These are phyloP conservation scores for Cossypha dichroa DNA, from an alignment of 2,797 vertebrate species.

Conservation along the genomic window DNA sequence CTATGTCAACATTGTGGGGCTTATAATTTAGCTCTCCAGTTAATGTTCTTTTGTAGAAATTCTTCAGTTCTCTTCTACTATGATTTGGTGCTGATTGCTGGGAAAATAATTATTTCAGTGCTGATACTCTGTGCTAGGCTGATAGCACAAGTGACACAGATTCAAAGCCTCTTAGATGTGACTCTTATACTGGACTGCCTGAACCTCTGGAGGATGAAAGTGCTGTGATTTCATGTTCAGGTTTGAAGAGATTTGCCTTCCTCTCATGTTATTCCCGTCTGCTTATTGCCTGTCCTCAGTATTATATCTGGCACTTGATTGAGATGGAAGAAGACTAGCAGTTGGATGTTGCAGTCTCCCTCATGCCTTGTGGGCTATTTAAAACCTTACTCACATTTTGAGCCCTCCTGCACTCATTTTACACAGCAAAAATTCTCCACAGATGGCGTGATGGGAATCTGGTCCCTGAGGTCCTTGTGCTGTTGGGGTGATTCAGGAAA, in stretches of 20 bases:
- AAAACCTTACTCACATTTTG: not conserved
- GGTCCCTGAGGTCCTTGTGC: not conserved
- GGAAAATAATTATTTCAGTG: not conserved
- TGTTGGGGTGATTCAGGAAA: not conserved
- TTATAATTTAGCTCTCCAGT: slow-evolving; percentile 3
- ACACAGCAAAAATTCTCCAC: not conserved
- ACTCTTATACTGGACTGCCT: not conserved
- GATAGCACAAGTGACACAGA: not conserved
- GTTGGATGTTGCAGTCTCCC: not conserved
- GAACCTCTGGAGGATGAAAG: not conserved
- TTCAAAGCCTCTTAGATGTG: not conserved
- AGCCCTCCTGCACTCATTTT: not conserved
- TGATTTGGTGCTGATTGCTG: not conserved
- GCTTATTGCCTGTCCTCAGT: not conserved
- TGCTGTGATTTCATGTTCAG: not conserved
- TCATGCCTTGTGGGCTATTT: not conserved
- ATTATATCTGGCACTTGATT: not conserved
- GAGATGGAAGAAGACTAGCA: not conserved
- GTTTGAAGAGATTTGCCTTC: not conserved
- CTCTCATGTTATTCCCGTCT: not conserved
- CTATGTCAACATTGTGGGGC: not conserved
- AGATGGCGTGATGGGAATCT: fast-evolving
- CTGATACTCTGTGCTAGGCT: not conserved
- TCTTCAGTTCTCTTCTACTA: not conserved
- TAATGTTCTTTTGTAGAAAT: not conserved